Evolutionary conservation across 2,113 vertebrate species (phyloP).

Genomic region (Mesocricetus auratus): DNA sequence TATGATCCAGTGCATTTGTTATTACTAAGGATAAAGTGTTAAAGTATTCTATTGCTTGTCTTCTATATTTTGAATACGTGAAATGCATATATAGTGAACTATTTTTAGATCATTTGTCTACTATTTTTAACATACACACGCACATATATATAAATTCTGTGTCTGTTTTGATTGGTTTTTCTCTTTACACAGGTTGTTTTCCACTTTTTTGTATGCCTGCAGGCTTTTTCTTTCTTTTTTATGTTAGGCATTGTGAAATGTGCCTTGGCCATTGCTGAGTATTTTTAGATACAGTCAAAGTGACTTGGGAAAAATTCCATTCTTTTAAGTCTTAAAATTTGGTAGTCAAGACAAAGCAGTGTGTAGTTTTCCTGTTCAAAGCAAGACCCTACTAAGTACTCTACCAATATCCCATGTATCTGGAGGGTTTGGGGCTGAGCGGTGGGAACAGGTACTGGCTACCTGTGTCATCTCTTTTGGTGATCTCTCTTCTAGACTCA

Average conservation of each 20-base stretch:
- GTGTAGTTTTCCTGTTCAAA: neutral
- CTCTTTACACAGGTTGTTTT: neutral
- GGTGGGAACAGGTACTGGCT: neutral
- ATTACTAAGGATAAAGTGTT: neutral
- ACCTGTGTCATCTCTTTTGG: neutral
- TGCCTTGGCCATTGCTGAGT: neutral
- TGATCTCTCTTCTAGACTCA: neutral
- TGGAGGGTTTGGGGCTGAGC: neutral
- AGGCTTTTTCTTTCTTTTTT: neutral
- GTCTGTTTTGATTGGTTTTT: constrained; percentile 31
- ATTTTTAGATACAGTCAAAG: neutral
- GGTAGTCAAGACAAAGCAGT: constrained; percentile 18
- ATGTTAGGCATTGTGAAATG: constrained; percentile 19
- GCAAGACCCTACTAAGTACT: neutral
- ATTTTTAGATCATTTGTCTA: neutral
- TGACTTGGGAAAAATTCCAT: constrained; percentile 22
- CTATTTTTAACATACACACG: constrained; percentile 23
- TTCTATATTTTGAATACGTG: neutral
- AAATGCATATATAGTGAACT: neutral
- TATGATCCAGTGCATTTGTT: constrained; percentile 12
- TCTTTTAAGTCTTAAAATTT: neutral
- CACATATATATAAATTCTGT: neutral
- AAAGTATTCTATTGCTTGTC: neutral
- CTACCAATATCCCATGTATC: neutral
- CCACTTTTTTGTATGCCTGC: neutral